Base-by-base conservation (phyloP, 2,888 invertebrate species). In the Folsomia manolachei region DNA sequence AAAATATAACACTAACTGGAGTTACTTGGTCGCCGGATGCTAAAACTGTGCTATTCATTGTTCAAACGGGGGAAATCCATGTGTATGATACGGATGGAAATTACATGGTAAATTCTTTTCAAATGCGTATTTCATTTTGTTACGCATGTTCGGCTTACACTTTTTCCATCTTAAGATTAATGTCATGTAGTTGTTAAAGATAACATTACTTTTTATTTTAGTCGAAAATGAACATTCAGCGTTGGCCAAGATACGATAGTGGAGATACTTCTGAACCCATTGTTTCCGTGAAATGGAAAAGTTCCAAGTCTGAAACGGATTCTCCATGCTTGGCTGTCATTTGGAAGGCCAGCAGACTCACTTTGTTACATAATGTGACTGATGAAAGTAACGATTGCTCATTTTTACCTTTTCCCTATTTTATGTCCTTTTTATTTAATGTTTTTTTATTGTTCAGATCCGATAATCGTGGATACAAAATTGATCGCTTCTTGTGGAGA, bases 21-120 rank as follows among this genome's bases (percentile, higher is more conserved):
- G 95, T 97, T 0, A 95, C 95, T 85, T 99, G 98, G 98, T 96
- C 97, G 14, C 97, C 97, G 0, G 96, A 97, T 84, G 93, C 94
- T 69, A 90, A 92, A 76, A 86, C 94, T 62, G 86, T 99, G 14
- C 85, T 99, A 1, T 97, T 99, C 85, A 95, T 95, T 52, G 85
- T 96, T 71, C 88, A 89, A 70, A 95, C 89, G 85, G 97, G 97
- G 1, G 95, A 97, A 84, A 89, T 98, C 21, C 96, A 97, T 84
- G 86, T 95, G 7, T 99, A 96, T 84, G 98, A 99, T 83, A 93
- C 92, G 82, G 91, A 93, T 83, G 98, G 98, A 63, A 87, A 86
- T 80, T 88, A 87, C 81, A 83, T 87, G 78, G 88, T 88, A 82
- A 69, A n/a, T n/a, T n/a, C n/a, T n/a, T 27, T 18, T 63, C 27